Conservation (phyloP, 2,113 vertebrate genomes). For the Aleadryas rufinucha region DNA sequence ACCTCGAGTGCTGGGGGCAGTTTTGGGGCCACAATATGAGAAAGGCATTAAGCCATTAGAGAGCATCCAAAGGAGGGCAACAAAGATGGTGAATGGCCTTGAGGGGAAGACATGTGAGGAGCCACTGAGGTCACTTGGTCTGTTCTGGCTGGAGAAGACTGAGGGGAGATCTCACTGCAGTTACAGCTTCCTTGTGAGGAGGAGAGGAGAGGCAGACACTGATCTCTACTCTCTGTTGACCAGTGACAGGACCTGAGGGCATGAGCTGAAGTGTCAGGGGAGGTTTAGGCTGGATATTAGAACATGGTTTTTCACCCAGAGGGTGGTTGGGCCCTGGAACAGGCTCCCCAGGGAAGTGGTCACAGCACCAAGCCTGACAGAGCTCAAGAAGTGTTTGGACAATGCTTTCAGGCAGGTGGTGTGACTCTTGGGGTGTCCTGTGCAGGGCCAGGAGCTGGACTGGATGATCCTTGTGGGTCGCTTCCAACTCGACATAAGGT, state of each 20-base stretch:
- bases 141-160: neutral
- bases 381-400: neutral
- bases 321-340: neutral
- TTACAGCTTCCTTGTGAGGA: rapidly evolving
- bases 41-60: rapidly evolving
- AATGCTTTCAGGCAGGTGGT: neutral
- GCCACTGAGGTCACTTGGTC: rapidly evolving
- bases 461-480: neutral
- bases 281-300: neutral
- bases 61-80: rapidly evolving
- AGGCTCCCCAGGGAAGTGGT: neutral
- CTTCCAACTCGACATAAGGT: neutral
- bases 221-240: neutral
- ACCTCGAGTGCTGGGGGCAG: neutral
- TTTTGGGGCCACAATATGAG: rapidly evolving
- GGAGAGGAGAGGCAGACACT: rapidly evolving
- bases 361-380: neutral
- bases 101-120: rapidly evolving
- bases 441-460: neutral
- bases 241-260: neutral
- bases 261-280: neutral
- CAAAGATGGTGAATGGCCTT: rapidly evolving
- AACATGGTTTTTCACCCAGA: rapidly evolving
- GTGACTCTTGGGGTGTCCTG: neutral
- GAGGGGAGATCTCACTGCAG: neutral